Evolutionary conservation across 2,113 vertebrate species (phyloP), one percentile per base, ranked within the genome.

Genomic region (Corythornis madagascariensis): DNA sequence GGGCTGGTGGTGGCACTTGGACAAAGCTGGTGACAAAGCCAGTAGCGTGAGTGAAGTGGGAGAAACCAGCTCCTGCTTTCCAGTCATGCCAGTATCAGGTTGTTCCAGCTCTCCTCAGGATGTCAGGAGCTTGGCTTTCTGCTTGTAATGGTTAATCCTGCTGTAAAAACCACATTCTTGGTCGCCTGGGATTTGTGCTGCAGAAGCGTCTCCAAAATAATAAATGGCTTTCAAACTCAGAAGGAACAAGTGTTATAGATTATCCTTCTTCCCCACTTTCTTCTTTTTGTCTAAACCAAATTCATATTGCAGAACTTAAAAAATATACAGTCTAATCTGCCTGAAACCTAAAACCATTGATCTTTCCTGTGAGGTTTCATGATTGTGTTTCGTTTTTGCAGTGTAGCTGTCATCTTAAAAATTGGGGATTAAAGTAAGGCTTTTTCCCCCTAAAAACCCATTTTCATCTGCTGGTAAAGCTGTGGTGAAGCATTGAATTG

Each of bases 321-420:
- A 95, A 93, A 92, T 85, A 91, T 13, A 65, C 77, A 74, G 76
- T 86, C 73, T 94, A 95, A 95, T 95, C 89, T 95, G 75, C 78
- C 93, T 94, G 92, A 95, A 96, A 92, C 90, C 53, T 86, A 87
- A 95, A 96, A 3, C 90, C 80, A 90, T 95, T 96, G 92, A 91
- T 94, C 90, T 95, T 96, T 90, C 73, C 82, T 92, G 63, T 78
- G 77, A 87, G 93, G 67, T 80, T 86, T 90, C 87, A 55, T 90
- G 85, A 92, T 90, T 89, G 83, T 77, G 75, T 96, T 97, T 95
- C 75, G 88, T 92, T 96, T 97, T 93, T 90, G 65, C 85, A 70
- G 47, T 18, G 3, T 85, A 92, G 82, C 90, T 95, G 94, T 95
- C 90, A 83, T 87, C 72, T 82, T 92, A 73, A 91, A 91, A 74